Evolutionary conservation across 2,797 vertebrate species (phyloP).

Genomic region (Nyctibius grandis): DNA sequence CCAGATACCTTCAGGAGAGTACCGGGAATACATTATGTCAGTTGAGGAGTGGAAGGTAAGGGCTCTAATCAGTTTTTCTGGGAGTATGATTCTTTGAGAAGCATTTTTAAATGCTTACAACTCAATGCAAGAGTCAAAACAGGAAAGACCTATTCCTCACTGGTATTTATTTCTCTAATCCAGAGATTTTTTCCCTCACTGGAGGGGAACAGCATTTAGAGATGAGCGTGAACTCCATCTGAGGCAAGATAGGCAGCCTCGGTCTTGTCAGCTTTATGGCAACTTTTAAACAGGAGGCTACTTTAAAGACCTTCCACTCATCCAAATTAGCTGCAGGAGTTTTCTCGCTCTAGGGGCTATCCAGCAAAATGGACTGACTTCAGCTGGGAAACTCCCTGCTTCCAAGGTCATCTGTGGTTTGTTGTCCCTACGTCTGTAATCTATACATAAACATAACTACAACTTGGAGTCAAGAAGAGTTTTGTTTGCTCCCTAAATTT

Average conservation of each 20-base stretch:
- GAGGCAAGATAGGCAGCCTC: neutral
- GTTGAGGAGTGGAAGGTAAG: neutral
- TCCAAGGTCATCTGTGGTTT: neutral
- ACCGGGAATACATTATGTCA: neutral
- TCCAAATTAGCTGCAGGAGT: neutral
- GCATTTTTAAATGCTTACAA: neutral
- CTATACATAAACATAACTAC: neutral
- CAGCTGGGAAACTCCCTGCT: neutral
- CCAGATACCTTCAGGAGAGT: neutral
- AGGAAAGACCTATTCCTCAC: neutral
- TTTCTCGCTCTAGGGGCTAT: neutral
- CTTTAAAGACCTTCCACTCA: neutral
- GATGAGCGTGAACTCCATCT: neutral
- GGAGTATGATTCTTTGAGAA: neutral
- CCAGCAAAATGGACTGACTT: neutral
- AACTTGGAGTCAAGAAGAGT: neutral
- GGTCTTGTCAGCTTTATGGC: neutral
- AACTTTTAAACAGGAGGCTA: neutral
- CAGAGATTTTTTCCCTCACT: neutral
- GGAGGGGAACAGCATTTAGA: neutral
- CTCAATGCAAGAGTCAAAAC: neutral
- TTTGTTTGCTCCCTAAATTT: neutral
- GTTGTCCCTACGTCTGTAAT: neutral
- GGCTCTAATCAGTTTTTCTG: neutral
- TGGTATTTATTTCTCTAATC: neutral